phyloP scores from a whole-genome alignment of 2,888 invertebrate genomes.

The Podotricha telesiphe region DNA sequence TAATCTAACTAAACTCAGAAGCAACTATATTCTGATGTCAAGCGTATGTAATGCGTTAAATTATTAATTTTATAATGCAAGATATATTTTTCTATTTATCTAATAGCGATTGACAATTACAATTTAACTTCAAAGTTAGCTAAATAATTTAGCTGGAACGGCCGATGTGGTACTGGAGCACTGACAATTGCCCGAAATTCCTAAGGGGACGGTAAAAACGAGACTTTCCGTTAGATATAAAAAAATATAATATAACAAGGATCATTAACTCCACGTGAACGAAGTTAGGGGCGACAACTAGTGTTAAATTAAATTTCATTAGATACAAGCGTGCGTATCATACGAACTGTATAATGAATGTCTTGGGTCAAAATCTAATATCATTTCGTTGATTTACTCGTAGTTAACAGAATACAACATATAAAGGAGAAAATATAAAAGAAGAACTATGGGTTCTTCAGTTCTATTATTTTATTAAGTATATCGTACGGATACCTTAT shows the following conservation, averaged over 20 bases:
- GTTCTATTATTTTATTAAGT: too few relatives aligned
- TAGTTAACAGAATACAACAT: background rate
- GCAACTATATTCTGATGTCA: too few relatives aligned
- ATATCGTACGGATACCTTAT: too few relatives aligned
- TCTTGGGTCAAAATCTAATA: background rate
- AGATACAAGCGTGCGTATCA: background rate
- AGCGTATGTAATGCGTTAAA: too few relatives aligned
- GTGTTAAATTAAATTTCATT: background rate
- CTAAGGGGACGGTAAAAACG: too few relatives aligned
- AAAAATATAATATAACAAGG: too few relatives aligned
- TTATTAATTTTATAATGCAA: too few relatives aligned
- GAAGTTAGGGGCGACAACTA: background rate
- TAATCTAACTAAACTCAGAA: too few relatives aligned
- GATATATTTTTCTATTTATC: too few relatives aligned
- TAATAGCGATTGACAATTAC: conserved; percentile 7
- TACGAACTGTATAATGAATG: background rate
- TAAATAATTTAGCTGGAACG: conserved; percentile 29
- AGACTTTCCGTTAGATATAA: too few relatives aligned
- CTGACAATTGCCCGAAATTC: too few relatives aligned
- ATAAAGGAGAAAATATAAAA: background rate
- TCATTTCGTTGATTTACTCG: background rate
- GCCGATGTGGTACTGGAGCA: too few relatives aligned
- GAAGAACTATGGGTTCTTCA: background rate
- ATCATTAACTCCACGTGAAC: background rate
- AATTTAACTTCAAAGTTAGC: conserved; percentile 30